phyloP scores from a whole-genome alignment of 2,888 invertebrate genomes.

The Chalcosyrphus nemorum region DNA sequence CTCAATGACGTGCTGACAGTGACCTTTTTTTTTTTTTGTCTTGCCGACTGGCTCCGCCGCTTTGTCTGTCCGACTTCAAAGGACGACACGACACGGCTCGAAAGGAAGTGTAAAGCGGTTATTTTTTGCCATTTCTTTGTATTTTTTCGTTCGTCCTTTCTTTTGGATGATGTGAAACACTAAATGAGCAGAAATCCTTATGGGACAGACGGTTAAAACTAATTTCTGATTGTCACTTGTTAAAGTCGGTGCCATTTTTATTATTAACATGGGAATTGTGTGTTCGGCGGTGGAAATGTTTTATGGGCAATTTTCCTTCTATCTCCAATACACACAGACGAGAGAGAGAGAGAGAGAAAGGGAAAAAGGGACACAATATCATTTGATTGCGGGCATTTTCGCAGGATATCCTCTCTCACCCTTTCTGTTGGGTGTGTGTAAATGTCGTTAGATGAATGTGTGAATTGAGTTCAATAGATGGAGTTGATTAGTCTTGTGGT shows the following conservation, averaged over 20 bases:
- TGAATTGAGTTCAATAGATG: conserved; percentile 64
- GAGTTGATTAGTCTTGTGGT: conserved; percentile 65
- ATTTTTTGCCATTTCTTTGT: conserved; percentile 5
- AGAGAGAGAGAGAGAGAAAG: neutral
- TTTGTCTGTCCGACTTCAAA: conserved; percentile 39
- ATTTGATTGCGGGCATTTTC: conserved; percentile 49
- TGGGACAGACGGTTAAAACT: conserved; percentile 57
- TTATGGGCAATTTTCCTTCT: conserved; percentile 55
- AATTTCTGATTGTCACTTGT: conserved; percentile 64
- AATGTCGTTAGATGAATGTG: conserved; percentile 49
- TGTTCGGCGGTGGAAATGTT: conserved; percentile 18
- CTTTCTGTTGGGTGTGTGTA: neutral
- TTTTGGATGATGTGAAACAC: conserved; percentile 17
- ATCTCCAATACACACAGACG: neutral
- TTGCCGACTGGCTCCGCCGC: conserved; percentile 4
- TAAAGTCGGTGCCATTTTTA: conserved; percentile 55
- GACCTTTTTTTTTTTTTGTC: conserved; percentile 56
- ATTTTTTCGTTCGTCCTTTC: neutral
- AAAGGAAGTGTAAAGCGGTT: conserved; percentile 49
- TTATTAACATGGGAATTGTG: conserved; percentile 56
- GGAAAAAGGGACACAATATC: conserved; percentile 58
- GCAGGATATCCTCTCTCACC: neutral
- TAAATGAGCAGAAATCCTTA: conserved; percentile 66
- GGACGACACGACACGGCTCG: neutral
- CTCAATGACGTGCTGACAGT: conserved; percentile 69